These are phyloP conservation scores for Nothocercus nigrocapillus DNA, from an alignment of 2,113 vertebrate genomes.

Conservation along the genomic window DNA sequence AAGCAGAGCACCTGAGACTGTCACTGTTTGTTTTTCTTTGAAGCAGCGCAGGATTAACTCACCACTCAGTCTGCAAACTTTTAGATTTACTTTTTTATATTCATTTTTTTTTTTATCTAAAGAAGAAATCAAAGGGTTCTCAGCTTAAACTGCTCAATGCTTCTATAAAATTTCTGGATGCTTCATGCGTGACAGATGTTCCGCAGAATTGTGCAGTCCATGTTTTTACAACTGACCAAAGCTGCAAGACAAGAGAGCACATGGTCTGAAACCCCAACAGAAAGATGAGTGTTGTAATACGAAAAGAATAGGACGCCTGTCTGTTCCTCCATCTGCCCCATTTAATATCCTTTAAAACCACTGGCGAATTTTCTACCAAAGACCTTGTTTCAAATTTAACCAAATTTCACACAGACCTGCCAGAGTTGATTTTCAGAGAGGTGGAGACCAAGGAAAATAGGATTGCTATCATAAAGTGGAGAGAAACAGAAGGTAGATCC, in stretches of 20 bases:
- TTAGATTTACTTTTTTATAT: not conserved
- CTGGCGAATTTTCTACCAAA: not conserved
- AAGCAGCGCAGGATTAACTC: not conserved
- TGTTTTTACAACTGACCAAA: not conserved
- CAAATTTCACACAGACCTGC: not conserved
- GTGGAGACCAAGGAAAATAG: not conserved
- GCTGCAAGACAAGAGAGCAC: not conserved
- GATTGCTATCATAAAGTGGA: not conserved
- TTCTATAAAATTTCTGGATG: not conserved
- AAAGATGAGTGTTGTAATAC: not conserved
- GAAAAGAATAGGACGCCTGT: not conserved
- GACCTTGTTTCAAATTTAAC: not conserved
- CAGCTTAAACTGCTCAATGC: not conserved
- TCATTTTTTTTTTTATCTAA: not conserved
- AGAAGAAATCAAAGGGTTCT: not conserved
- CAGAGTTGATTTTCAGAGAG: not conserved
- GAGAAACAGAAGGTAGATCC: not conserved
- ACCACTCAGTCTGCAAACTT: not conserved
- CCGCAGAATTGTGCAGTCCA: rapidly evolving
- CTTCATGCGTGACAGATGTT: not conserved
- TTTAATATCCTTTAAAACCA: not conserved
- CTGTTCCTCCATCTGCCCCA: not conserved
- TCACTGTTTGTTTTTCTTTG: not conserved
- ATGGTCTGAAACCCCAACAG: not conserved
- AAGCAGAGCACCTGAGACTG: not conserved